Percentiles rank a stretch among this genome's conserved stretches.
These are phyloP conservation scores for Nebria salina DNA, from an alignment of 2,888 invertebrate genomes.

Conservation along the genomic window DNA sequence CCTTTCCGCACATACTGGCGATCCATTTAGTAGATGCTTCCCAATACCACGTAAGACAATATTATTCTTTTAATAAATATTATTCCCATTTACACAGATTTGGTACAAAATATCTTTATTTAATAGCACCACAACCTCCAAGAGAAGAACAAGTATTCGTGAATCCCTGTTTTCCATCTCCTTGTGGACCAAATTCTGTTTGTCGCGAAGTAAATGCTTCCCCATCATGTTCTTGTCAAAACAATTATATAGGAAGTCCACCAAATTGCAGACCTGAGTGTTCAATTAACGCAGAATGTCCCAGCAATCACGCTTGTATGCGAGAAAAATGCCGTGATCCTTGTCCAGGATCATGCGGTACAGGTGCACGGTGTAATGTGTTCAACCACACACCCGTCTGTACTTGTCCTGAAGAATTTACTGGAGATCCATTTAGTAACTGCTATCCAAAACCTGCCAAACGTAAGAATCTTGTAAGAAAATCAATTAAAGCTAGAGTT, in stretches of 20 bases:
- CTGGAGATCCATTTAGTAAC: constrained; percentile 70
- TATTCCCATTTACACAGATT: background rate
- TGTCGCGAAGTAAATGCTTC: constrained; percentile 65
- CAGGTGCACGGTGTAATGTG: constrained; percentile 71
- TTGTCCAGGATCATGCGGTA: constrained; percentile 72
- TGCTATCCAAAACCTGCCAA: constrained; percentile 57
- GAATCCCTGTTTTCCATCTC: constrained; percentile 67
- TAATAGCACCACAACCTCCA: constrained; percentile 54
- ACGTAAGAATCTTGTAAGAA: constrained; percentile 48
- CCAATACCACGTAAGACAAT: constrained; percentile 58
- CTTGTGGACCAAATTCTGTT: constrained; percentile 68
- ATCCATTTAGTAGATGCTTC: constrained; percentile 63
- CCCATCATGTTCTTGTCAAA: constrained; percentile 66
- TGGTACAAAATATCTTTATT: background rate
- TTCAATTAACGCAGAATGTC: constrained; percentile 66
- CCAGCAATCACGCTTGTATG: constrained; percentile 65
- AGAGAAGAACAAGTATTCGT: constrained; percentile 53
- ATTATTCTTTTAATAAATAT: constrained; percentile 15
- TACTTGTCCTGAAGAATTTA: constrained; percentile 69
- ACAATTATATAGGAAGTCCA: constrained; percentile 65
- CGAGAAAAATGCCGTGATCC: constrained; percentile 71
- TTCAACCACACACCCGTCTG: constrained; percentile 75
- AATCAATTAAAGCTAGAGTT: constrained; percentile 64
- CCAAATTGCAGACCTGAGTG: constrained; percentile 69
- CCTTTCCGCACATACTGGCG: constrained; percentile 66